phyloP scores from a whole-genome alignment of 2,888 invertebrate species.

The Sarcophaga caerulescens region DNA sequence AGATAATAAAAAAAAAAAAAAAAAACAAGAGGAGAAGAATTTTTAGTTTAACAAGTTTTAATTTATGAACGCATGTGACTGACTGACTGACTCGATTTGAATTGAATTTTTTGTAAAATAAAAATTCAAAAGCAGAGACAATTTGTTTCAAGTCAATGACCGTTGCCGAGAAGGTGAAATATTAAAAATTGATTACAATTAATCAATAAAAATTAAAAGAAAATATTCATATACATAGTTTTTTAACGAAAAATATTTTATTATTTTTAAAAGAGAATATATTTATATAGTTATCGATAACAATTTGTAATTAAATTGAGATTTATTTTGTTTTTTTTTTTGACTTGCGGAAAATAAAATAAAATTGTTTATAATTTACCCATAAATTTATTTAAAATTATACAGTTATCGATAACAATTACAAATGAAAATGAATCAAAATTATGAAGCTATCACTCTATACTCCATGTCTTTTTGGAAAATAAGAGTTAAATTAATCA shows the following conservation, averaged over 20 bases:
- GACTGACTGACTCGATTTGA: slow-evolving; percentile 9
- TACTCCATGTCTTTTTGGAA: no score
- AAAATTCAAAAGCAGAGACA: background rate
- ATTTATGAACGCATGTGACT: slow-evolving; percentile 31
- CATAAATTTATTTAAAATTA: no score
- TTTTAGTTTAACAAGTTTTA: slow-evolving; percentile 53
- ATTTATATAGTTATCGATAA: background rate
- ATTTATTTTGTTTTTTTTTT: no score
- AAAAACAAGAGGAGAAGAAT: no score
- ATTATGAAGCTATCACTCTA: no score
- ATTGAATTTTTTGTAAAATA: background rate
- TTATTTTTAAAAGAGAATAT: no score
- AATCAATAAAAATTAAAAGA: background rate
- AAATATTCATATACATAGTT: background rate
- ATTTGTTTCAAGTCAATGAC: slow-evolving; percentile 27
- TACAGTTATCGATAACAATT: no score
- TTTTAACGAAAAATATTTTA: no score
- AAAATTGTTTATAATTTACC: no score
- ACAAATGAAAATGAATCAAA: no score
- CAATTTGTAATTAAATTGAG: background rate
- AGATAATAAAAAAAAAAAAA: background rate
- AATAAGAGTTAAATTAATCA: no score
- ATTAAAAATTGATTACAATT: background rate
- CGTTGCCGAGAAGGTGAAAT: background rate
- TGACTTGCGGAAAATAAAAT: no score